Conservation (phyloP, 2,888 invertebrate species). For the Catocala fraxini region DNA sequence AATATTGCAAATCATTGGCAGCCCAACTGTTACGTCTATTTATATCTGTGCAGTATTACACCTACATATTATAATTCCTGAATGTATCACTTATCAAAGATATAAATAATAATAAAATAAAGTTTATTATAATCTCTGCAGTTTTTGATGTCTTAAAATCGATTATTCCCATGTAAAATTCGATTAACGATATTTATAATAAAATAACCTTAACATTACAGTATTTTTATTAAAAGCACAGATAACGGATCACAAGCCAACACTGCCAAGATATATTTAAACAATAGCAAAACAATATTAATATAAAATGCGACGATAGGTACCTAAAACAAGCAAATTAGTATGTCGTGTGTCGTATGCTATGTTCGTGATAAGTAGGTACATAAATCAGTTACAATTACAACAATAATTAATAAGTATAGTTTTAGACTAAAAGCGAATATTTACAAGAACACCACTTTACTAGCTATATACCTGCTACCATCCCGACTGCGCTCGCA, state of each 20-base stretch:
- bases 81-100: background rate
- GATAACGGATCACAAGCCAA: background rate
- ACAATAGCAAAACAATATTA: constrained; percentile 19
- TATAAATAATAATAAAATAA: constrained; percentile 8
- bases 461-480: constrained; percentile 77
- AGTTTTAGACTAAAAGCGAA: constrained; percentile 79
- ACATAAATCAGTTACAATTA: constrained; percentile 62
- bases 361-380: constrained; percentile 51
- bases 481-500: constrained; percentile 62
- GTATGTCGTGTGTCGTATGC: constrained; percentile 41
- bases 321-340: constrained; percentile 40
- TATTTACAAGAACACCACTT: constrained; percentile 82
- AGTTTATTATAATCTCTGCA: constrained; percentile 9
- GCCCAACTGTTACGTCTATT: background rate
- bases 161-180: background rate
- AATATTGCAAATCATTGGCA: constrained; percentile 12
- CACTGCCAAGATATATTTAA: constrained; percentile 1
- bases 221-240: background rate
- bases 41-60: background rate
- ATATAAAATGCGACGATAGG: constrained; percentile 39
- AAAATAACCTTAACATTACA: background rate
- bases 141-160: background rate
- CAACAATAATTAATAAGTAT: constrained; percentile 66
- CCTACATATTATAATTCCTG: background rate
- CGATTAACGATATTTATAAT: background rate